Evolutionary conservation across 2,113 vertebrate genomes (phyloP).

Genomic region (Elaphurus davidianus): DNA sequence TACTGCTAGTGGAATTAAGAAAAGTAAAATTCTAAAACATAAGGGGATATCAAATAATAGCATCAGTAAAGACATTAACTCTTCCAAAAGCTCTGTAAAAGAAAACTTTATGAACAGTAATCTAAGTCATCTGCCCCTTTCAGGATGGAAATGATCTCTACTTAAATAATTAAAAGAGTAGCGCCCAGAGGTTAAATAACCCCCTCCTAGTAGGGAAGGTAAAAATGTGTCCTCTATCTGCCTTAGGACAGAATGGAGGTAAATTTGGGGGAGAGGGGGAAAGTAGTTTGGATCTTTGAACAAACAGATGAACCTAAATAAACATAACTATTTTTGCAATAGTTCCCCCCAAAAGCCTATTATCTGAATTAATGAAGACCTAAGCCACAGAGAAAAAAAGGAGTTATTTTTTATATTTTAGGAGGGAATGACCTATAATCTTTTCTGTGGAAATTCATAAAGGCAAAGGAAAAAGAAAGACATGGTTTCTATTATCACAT

Average conservation of each 20-base stretch:
- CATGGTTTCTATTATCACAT: background rate
- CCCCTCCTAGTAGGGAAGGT: background rate
- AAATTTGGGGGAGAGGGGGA: rapidly evolving
- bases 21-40: slow-evolving; percentile 1
- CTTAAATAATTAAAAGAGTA: slow-evolving; percentile 54
- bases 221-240: background rate
- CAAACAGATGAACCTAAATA: background rate
- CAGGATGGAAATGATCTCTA: slow-evolving; percentile 24
- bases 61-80: background rate
- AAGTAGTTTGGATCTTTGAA: background rate
- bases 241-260: background rate
- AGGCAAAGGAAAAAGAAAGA: background rate
- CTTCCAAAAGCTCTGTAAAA: slow-evolving; percentile 34
- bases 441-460: background rate
- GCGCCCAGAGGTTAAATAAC: background rate
- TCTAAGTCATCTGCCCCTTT: slow-evolving; percentile 11
- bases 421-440: background rate
- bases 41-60: background rate
- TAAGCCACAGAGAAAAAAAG: background rate
- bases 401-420: background rate
- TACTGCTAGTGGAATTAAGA: slow-evolving; percentile 22
- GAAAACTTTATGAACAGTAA: slow-evolving; percentile 28
- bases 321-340: background rate
- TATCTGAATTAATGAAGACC: background rate
- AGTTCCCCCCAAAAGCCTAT: background rate